Base-by-base conservation (phyloP, 1,140 invertebrate species). In the Drosophila oshimai region DNA sequence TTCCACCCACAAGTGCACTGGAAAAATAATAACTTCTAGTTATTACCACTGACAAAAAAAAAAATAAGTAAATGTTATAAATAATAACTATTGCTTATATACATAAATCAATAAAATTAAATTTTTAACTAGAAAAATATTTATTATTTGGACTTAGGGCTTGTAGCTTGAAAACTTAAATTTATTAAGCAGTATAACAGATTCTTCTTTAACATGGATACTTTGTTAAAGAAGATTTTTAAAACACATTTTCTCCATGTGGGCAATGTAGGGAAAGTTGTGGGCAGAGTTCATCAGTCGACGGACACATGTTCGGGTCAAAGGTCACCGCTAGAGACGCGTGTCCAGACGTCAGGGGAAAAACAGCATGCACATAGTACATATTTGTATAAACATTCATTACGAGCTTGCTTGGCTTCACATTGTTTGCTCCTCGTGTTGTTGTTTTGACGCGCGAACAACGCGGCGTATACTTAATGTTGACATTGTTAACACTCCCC, bases 401-500 rank as follows among this genome's bases (percentile, higher is more conserved):
- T 71, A 61, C 54, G 17, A 71, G 54, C 68, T 61, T 61, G 31
- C 67, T 29, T 71, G 67, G 53, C 53, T 49, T 61, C 68, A 17
- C 61, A 29, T 13, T 45, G 64, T 65, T 65, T 49, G 44, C 61
- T 31, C 34, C 60, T 13, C 54, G 28, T 33, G 20, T 17, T 49
- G 41, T 24, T 39, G 58, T 17, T 67, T 51, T 53, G 46, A 68
- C 45, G 36, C 31, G 6, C 39, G 67, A 20, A 39, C 68, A 74
- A 42, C 34, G 53, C 15, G 60, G 68, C 78, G 79, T 83, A 83
- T 83, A 53, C 71, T 55, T 46, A 60, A 86, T 79, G 46, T 57
- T 70, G 37, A 45, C 55, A 37, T 33, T 39, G 22, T 24, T 54
- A 61, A 70, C 58, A 62, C 61, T 54, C 10, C 18, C 20, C 37